Base-by-base conservation (phyloP, 2,888 invertebrate species). In the Aphodius sticticus region DNA sequence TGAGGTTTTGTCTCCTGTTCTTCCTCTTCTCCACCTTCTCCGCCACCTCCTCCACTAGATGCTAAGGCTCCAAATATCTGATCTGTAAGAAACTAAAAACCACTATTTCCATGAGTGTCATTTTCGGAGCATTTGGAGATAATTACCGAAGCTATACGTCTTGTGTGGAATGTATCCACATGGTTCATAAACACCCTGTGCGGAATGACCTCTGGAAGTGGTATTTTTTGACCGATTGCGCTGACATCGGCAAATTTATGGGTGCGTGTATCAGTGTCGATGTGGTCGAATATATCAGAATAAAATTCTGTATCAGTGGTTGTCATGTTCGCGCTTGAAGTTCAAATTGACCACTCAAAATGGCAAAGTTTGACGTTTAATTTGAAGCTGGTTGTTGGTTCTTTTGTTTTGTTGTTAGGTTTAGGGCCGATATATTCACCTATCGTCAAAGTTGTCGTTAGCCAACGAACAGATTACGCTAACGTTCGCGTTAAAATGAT, bases 121-220 rank as follows among this genome's bases (percentile, higher is more conserved):
- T 26, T 14, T 76, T 35, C 53, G 69, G 69, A 75, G 15, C 7
- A n/a, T 38, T 75, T 69, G 12, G 37, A 69, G 14, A 37, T 16
- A 81, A 26, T 84, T 83, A 90, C 90, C 26, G 90, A 89, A 53
- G 91, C 85, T 76, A 92, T 85, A 83, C 89, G 88, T 84, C 89
- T 89, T 9, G 92, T 91, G 83, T 92, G 91, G 86, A 91, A 93
- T n/a, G 91, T 91, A 86, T 93, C 92, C 72, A 93, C 87, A 82
- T 92, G 91, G 86, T 93, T 93, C 72, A 93, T 87, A 85, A 92
- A 93, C 85, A 92, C 90, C 70, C 92, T 90, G 85, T 91, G 91
- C 12, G 87, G 70, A 70, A 81, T 79, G 16, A 79, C 77, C 77
- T 80, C 78, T 15, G 81, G 77, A 53, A 72, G 69, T 74, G 74